phyloP scores from a whole-genome alignment of 2,797 vertebrate genomes.

The Chaenodraco wilsoni region DNA sequence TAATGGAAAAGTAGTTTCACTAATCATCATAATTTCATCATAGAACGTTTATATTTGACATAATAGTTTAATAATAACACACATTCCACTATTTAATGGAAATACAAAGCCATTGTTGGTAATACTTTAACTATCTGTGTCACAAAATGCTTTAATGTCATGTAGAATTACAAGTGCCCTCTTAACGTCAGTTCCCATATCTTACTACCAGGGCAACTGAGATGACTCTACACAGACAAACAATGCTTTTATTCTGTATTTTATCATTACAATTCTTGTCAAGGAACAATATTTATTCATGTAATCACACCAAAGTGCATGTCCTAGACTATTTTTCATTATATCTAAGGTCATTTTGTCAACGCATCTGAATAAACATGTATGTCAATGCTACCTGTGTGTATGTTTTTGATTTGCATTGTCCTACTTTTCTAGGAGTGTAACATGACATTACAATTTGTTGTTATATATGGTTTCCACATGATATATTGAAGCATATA shows the following conservation, averaged over 20 bases:
- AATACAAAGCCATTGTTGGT: constrained; percentile 30
- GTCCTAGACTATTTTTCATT: constrained; percentile 32
- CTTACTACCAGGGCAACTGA: constrained; percentile 22
- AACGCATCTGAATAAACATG: constrained; percentile 60
- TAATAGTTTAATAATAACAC: constrained; percentile 28
- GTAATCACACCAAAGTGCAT: constrained; percentile 55
- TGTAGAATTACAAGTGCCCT: constrained; percentile 19
- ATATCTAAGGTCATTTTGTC: constrained; percentile 19
- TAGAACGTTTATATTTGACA: constrained; percentile 26
- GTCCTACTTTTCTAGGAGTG: background rate
- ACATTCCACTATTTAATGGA: constrained; percentile 65
- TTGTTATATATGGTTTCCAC: background rate
- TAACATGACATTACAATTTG: background rate
- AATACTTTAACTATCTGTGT: constrained; percentile 18
- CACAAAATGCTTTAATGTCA: constrained; percentile 27
- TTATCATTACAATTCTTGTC: constrained; percentile 30
- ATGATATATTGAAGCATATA: background rate
- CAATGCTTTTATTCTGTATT: constrained; percentile 30
- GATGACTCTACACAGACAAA: constrained; percentile 18
- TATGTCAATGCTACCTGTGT: constrained; percentile 13
- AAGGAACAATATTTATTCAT: constrained; percentile 42
- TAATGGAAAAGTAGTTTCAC: constrained; percentile 29
- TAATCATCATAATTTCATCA: constrained; percentile 40
- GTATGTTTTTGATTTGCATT: constrained; percentile 6
- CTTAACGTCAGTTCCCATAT: constrained; percentile 18